Conservation (phyloP, 2,113 vertebrate genomes). For the Dasyurus viverrinus region DNA sequence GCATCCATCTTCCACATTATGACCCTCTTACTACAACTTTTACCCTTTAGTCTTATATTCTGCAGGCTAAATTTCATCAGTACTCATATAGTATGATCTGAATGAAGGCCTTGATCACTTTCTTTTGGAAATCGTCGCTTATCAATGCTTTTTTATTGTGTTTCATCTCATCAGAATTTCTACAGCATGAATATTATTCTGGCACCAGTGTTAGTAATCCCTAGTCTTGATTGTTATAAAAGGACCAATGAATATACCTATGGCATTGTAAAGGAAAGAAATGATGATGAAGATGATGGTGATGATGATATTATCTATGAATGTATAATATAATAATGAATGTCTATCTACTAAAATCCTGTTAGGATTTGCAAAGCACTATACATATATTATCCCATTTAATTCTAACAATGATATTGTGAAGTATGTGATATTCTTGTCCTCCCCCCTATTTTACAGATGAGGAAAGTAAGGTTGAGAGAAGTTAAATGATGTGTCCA, state of each 20-base stretch:
- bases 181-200: not conserved
- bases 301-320: not conserved
- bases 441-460: not conserved
- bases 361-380: not conserved
- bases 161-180: not conserved
- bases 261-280: not conserved
- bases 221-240: not conserved
- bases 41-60: not conserved
- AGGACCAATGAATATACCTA: not conserved
- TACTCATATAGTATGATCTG: not conserved
- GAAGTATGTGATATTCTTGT: not conserved
- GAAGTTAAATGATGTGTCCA: not conserved
- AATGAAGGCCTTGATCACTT: not conserved
- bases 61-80: not conserved
- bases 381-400: not conserved
- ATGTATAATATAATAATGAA: not conserved
- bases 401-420: not conserved
- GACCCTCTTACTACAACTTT: not conserved
- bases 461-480: not conserved
- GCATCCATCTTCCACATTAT: not conserved
- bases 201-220: not conserved
- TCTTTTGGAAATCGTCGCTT: not conserved
- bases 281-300: not conserved
- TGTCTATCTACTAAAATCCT: not conserved
- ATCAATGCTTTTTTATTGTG: not conserved